Evolutionary conservation across 2,113 vertebrate species (phyloP), one percentile per base, ranked within the genome.

Genomic region (Proteles cristata): DNA sequence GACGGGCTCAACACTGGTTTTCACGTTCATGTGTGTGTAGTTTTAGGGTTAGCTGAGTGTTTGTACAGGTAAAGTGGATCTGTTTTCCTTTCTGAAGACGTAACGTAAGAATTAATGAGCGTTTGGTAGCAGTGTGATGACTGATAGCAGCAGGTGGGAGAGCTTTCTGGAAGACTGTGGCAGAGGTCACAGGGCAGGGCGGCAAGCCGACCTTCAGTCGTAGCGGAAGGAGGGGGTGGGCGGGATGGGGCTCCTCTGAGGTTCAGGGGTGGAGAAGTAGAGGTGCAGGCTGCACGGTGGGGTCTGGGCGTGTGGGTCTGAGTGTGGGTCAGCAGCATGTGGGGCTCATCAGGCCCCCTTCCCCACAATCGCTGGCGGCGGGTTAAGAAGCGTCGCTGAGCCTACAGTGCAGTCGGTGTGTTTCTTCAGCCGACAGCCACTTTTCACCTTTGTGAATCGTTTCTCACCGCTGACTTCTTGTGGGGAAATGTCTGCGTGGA

Each of bases 281-380:
- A 77, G 63, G 45, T 7, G 7, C 2, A 11, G 3, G 53, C 73
- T 55, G 1, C 2, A 7, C 2, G 1, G 68, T 33, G 17, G 80
- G 66, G 3, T n/a, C 87, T 25, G 61, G 35, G 0, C 2, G 0
- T 3, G 39, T 39, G 39, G 39, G 39, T 39, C 39, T 39, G 25
- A 19, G 53, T 12, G 55, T 11, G 58, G 26, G 28, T 0, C 0
- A 21, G 7, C 1, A 11, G 31, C 19, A 9, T 3, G 0, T 16
- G 2, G 35, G 66, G 11, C 66, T 16, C 25, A 26, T 19, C 15
- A 16, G 17, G 39, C 48, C 71, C 58, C 0, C 0, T 10, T 16
- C 66, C n/a, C 50, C 3, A 5, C 0, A 0, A 23, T 4, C 11
- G 23, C 1, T 1, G 23, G 28, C 25, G 35, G 11, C 0, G 8